Evolutionary conservation across 2,113 vertebrate species (phyloP).

Genomic region (Zootoca vivipara): DNA sequence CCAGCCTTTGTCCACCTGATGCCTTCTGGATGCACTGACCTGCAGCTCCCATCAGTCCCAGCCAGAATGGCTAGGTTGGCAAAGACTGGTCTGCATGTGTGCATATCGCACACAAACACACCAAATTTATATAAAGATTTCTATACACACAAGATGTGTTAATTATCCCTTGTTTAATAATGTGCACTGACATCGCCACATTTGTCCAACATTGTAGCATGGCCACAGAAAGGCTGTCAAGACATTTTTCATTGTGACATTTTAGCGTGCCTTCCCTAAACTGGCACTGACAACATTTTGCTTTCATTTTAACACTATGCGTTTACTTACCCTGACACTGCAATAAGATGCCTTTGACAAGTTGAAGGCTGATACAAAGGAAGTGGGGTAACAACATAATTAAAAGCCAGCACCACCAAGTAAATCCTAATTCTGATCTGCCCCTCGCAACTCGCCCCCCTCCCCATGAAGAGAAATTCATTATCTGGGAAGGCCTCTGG

Average conservation of each 20-base stretch:
- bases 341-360: slow-evolving; percentile 47
- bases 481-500: slow-evolving; percentile 22
- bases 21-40: too few relatives aligned
- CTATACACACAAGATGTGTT: slow-evolving; percentile 10
- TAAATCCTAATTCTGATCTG: slow-evolving; percentile 39
- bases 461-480: not conserved
- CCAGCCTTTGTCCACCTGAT: too few relatives aligned
- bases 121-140: not conserved
- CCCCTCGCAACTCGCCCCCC: not conserved
- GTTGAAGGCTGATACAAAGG: slow-evolving; percentile 59
- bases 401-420: slow-evolving; percentile 39
- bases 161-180: not conserved
- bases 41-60: too few relatives aligned
- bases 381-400: slow-evolving; percentile 49
- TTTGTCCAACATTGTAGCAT: not conserved
- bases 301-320: slow-evolving; percentile 58
- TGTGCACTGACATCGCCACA: fast-evolving
- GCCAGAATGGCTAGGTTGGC: too few relatives aligned
- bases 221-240: not conserved
- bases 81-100: too few relatives aligned
- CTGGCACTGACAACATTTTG: slow-evolving; percentile 66
- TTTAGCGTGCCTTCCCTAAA: slow-evolving; percentile 1
- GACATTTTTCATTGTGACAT: slow-evolving; percentile 44
- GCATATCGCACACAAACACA: not conserved
- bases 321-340: slow-evolving; percentile 46